These are phyloP conservation scores for Antrozous pallidus DNA, from an alignment of 2,797 vertebrate species.

Conservation along the genomic window DNA sequence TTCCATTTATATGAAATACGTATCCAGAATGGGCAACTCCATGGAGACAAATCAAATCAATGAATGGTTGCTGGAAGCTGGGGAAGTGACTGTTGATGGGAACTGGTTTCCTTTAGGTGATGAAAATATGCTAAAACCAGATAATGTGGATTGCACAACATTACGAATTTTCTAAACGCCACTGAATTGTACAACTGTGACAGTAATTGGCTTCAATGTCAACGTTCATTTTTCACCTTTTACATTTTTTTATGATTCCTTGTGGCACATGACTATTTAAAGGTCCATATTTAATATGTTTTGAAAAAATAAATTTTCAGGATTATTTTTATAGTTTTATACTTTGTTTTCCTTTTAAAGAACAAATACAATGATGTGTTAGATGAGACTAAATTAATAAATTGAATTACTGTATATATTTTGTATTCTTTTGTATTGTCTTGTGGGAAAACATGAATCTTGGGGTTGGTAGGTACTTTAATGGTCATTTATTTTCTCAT, in stretches of 20 bases:
- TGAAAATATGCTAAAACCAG: slow-evolving; percentile 19
- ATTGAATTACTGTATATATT: slow-evolving; percentile 40
- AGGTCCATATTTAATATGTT: slow-evolving; percentile 61
- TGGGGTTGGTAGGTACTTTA: neutral
- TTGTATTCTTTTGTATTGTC: slow-evolving; percentile 48
- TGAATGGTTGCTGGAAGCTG: neutral
- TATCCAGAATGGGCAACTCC: neutral
- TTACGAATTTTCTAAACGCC: neutral
- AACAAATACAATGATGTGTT: slow-evolving; percentile 57
- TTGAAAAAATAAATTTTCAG: slow-evolving; percentile 60
- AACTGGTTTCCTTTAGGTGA: neutral
- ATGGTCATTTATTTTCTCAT: neutral
- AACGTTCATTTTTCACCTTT: slow-evolving; percentile 33
- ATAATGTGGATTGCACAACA: neutral
- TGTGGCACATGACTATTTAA: slow-evolving; percentile 34
- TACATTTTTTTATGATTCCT: slow-evolving; percentile 40
- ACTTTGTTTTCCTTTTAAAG: slow-evolving; percentile 65
- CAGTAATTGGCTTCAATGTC: neutral
- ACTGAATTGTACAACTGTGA: neutral
- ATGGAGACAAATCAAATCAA: neutral
- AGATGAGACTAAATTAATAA: slow-evolving; percentile 65
- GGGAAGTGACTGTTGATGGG: neutral
- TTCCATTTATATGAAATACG: neutral
- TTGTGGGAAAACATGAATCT: slow-evolving; percentile 25
- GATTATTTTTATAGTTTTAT: slow-evolving; percentile 67